Evolutionary conservation across 1,140 invertebrate species (phyloP).

Genomic region (Babylonia areolata): DNA sequence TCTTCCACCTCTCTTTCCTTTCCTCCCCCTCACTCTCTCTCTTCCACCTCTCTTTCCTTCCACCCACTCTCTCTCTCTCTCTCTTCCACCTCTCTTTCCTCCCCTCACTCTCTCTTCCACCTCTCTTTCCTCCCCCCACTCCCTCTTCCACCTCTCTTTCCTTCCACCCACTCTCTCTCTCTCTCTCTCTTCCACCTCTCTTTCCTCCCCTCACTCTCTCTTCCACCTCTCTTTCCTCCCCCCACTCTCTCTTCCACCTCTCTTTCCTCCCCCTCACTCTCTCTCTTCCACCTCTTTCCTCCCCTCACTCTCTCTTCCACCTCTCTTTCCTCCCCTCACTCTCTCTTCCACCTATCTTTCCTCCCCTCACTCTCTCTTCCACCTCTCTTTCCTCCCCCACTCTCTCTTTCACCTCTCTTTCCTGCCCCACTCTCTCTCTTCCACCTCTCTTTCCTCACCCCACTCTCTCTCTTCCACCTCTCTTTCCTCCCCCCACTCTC

Average conservation of each 20-base stretch:
- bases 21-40: not conserved
- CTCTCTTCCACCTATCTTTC: not conserved
- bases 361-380: slow-evolving; percentile 2
- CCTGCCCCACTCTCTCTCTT: slow-evolving; percentile 10
- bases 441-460: slow-evolving; percentile 12
- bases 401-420: not conserved
- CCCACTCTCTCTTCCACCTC: too few relatives aligned
- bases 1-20: not conserved
- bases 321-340: not conserved
- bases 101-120: not conserved
- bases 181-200: not conserved
- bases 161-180: not conserved
- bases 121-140: not conserved
- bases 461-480: too few relatives aligned
- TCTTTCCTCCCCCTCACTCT: not conserved
- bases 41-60: too few relatives aligned
- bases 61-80: too few relatives aligned
- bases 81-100: not conserved
- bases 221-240: too few relatives aligned
- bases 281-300: too few relatives aligned
- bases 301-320: not conserved
- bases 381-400: not conserved
- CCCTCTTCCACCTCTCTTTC: not conserved
- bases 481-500: too few relatives aligned
- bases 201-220: too few relatives aligned